These are phyloP conservation scores for Sebastes minor DNA, from an alignment of 2,797 vertebrate species.

Conservation along the genomic window DNA sequence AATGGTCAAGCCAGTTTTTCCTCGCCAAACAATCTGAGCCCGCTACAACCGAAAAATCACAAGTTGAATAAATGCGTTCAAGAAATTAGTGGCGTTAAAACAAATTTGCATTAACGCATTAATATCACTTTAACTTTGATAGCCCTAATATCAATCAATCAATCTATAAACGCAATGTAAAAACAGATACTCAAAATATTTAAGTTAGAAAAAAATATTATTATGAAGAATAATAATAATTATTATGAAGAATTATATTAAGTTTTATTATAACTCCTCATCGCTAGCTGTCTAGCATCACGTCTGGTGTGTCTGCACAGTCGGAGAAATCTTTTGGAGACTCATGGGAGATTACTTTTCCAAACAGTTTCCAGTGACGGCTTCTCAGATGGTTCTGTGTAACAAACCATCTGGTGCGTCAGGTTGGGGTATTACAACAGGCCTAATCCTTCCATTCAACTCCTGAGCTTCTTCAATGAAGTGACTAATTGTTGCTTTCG, in stretches of 20 bases:
- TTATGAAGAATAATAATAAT: too few relatives aligned
- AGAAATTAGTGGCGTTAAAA: too few relatives aligned
- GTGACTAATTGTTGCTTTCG: slow-evolving; percentile 17
- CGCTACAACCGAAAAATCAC: too few relatives aligned
- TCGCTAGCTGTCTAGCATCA: background rate
- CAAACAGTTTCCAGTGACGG: background rate
- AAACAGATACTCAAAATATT: too few relatives aligned
- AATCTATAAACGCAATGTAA: too few relatives aligned
- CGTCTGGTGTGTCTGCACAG: background rate
- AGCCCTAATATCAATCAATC: too few relatives aligned
- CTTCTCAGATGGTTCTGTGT: background rate
- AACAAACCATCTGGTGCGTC: background rate
- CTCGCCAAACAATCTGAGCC: too few relatives aligned
- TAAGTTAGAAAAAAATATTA: too few relatives aligned
- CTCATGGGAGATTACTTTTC: background rate
- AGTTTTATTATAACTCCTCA: background rate
- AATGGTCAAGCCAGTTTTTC: too few relatives aligned
- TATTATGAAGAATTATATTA: background rate
- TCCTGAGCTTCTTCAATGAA: slow-evolving; percentile 2
- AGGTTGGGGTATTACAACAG: background rate
- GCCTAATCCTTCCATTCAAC: slow-evolving; percentile 24
- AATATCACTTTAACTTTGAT: too few relatives aligned
- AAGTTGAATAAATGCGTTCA: too few relatives aligned
- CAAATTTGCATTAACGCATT: too few relatives aligned
- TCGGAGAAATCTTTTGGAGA: background rate